phyloP scores from a whole-genome alignment of 2,113 vertebrate genomes.

The Lepus timidus region DNA sequence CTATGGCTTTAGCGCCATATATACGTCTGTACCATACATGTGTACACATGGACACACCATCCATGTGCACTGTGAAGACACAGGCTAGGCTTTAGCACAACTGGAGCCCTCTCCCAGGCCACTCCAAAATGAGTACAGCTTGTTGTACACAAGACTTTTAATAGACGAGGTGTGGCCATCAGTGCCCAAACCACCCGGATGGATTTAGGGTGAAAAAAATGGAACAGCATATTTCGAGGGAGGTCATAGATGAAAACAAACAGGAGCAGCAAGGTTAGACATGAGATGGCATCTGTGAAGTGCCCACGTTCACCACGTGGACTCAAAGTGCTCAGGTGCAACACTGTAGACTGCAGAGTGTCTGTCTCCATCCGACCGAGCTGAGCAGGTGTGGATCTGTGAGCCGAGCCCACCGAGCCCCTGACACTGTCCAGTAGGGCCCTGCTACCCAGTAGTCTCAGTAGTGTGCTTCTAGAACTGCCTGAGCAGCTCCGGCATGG shows the following conservation, averaged over 20 bases:
- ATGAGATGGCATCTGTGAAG: not conserved
- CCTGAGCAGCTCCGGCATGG: not conserved
- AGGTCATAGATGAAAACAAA: not conserved
- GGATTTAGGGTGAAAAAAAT: not conserved
- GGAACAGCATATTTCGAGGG: not conserved
- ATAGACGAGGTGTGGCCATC: not conserved
- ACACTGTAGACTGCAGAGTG: rapidly evolving
- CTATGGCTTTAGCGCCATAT: constrained; percentile 14
- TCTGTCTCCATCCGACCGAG: too few species aligned
- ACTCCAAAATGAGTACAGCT: not conserved
- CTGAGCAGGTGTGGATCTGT: not conserved
- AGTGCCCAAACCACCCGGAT: not conserved
- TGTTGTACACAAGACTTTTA: not conserved
- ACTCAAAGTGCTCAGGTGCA: not conserved
- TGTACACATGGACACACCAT: constrained; percentile 56
- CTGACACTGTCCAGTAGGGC: not conserved
- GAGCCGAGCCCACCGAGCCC: not conserved
- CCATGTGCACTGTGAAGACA: constrained; percentile 28
- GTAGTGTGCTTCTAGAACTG: not conserved
- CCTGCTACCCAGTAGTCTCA: not conserved
- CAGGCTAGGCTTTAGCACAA: not conserved
- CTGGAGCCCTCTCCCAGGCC: not conserved
- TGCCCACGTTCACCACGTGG: rapidly evolving
- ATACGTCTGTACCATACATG: constrained; percentile 71
- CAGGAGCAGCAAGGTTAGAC: not conserved